A percentile compares a stretch with the other conserved stretches of the same genome.
Evolutionary conservation across 2,888 invertebrate genomes (phyloP).

Genomic region (Sipha maydis): DNA sequence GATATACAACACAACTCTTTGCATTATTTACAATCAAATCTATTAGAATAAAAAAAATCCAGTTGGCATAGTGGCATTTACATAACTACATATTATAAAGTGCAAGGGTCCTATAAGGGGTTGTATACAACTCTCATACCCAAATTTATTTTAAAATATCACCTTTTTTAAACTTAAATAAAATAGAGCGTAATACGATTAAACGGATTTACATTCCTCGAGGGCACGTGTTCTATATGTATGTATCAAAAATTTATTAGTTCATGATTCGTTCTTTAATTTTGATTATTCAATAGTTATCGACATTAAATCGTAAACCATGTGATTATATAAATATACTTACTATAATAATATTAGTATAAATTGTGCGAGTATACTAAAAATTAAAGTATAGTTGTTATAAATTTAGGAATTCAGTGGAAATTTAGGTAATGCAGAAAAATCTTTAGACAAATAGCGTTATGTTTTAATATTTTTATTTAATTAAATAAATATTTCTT

Average conservation of each 20-base stretch:
- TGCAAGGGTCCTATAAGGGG: background rate
- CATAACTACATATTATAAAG: background rate
- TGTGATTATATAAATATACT: background rate
- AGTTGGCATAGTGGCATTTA: background rate
- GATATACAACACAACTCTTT: too few species aligned
- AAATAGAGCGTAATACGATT: too few species aligned
- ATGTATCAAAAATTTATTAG: too few species aligned
- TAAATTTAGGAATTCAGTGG: background rate
- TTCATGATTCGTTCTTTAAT: too few species aligned
- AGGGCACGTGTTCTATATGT: too few species aligned
- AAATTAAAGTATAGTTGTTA: background rate
- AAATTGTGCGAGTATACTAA: background rate
- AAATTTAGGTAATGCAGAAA: background rate
- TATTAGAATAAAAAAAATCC: background rate
- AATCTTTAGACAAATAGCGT: background rate
- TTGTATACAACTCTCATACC: background rate
- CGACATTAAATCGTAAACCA: background rate
- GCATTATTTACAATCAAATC: background rate
- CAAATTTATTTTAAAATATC: too few species aligned
- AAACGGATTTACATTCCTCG: too few species aligned
- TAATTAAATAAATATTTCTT: conserved; percentile 35
- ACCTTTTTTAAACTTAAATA: too few species aligned
- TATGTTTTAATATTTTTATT: conserved; percentile 36
- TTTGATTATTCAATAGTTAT: too few species aligned
- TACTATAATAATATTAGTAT: background rate